Base-by-base conservation (phyloP, 2,888 invertebrate genomes). In the Drosophila kuntzei region DNA sequence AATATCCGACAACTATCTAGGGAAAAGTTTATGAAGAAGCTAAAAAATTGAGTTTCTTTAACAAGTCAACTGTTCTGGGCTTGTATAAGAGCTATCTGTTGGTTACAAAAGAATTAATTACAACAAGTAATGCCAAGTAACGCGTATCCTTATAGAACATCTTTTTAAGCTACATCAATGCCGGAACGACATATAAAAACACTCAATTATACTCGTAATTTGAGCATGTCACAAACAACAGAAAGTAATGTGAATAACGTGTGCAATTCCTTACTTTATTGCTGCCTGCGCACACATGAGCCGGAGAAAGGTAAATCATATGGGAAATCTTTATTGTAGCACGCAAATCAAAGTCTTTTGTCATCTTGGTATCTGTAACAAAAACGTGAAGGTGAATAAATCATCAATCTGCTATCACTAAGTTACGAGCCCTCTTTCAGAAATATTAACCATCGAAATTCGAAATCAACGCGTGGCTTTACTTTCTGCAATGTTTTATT, bases 261-360 rank as follows among this genome's bases (percentile, higher is more conserved):
- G 76, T 59, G 55, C 63, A 61, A 66, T 74, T 75, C 54, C 34
- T 57, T 39, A 79, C 20, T 64, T 79, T 64, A 70, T 62, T 47
- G 32, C 53, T 43, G 16, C n/a, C 29, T 39, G 16, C 27, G 27
- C 44, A 34, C 32, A 61, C 22, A 11, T 49, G 16, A 20, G 14
- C 51, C 51, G 32, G 39, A 37, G 39, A 32, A 47, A 43, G 29
- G 46, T 27, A 37, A 46, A 36, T 37, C 53, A 36, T 46, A 49
- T 41, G 53, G 61, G 36, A 71, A 75, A 61, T 44, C 25, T 51
- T 2, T 4, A 6, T 14, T 39, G 20, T 43, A 49, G 32, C 51
- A 47, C 55, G 73, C 61, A 75, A 71, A 72, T 75, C 78, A 55
- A 55, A 55, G 39, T 49, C 20, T 50, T 46, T 67, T 60, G 64